Evolutionary conservation across 30 jellyfish, hydroid and myxozoan genomes (phyloP).

Genomic region (Chironex yamaguchii): DNA sequence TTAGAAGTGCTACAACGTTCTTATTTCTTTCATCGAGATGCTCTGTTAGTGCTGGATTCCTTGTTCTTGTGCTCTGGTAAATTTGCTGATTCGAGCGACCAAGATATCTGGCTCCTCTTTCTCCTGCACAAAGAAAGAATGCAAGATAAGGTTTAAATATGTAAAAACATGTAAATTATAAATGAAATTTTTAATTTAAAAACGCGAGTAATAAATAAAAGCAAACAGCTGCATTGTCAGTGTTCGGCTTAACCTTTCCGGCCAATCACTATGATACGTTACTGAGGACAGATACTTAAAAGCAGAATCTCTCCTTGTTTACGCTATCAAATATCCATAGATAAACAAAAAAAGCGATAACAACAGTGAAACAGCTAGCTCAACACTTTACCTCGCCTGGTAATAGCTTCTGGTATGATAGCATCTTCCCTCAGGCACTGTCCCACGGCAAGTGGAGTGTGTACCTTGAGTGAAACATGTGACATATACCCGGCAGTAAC

Average conservation of each 20-base stretch:
- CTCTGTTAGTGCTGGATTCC: slow-evolving; percentile 48
- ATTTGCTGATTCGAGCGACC: slow-evolving; percentile 57
- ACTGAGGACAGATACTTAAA: no score
- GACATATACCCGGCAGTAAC: slow-evolving; percentile 80
- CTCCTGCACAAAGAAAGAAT: slow-evolving; percentile 65
- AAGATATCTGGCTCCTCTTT: slow-evolving; percentile 79
- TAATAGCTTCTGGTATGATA: slow-evolving; percentile 78
- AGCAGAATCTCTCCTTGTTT: no score
- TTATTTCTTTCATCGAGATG: neutral
- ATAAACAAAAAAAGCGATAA: no score
- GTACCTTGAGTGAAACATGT: slow-evolving; percentile 41
- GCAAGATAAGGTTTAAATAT: no score
- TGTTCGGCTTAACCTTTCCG: no score
- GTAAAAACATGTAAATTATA: no score
- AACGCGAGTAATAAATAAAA: no score
- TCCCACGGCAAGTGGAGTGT: slow-evolving; percentile 92
- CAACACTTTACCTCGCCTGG: slow-evolving; percentile 65
- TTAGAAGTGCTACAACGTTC: neutral
- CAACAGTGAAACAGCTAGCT: neutral
- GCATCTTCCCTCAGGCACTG: slow-evolving; percentile 71
- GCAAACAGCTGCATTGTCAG: no score
- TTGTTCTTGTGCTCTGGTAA: slow-evolving; percentile 73
- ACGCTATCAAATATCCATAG: no score
- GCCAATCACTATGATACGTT: no score
- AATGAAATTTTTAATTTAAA: no score